Evolutionary conservation across 2,113 vertebrate species (phyloP).

Genomic region (Danio rerio): DNA sequence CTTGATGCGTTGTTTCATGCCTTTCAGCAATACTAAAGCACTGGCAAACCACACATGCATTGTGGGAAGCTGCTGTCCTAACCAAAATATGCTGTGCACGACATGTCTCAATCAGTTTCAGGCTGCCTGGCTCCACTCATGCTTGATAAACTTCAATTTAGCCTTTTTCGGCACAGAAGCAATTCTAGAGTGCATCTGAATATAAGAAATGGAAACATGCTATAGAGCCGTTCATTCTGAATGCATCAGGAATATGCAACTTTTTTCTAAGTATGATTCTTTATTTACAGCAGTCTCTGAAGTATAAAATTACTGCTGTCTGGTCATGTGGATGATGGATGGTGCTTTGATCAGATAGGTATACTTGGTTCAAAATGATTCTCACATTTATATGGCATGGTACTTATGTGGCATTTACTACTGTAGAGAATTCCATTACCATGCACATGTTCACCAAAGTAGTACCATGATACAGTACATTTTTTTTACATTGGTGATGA

Average conservation of each 20-base stretch:
- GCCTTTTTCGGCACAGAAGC: background rate
- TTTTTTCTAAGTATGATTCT: background rate
- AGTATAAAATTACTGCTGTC: background rate
- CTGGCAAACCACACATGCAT: background rate
- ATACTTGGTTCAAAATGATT: background rate
- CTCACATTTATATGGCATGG: background rate
- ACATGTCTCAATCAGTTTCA: slow-evolving; percentile 27
- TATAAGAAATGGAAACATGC: slow-evolving; percentile 7
- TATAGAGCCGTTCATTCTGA: background rate
- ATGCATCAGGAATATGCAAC: slow-evolving; percentile 5
- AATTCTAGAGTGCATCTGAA: slow-evolving; percentile 19
- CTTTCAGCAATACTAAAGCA: background rate
- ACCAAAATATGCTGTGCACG: slow-evolving; percentile 23
- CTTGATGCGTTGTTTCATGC: background rate
- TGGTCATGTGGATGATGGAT: background rate
- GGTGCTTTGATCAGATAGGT: background rate
- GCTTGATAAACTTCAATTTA: slow-evolving; percentile 29
- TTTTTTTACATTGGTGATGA: background rate
- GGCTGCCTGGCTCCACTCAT: slow-evolving; percentile 23
- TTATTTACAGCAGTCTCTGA: slow-evolving; percentile 1
- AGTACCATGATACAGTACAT: background rate
- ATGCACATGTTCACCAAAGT: background rate
- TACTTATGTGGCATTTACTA: background rate
- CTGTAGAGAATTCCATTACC: background rate
- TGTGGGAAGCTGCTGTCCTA: background rate